Conservation (phyloP, 92 coral and sea anemone genomes). For the Ricordea florida region DNA sequence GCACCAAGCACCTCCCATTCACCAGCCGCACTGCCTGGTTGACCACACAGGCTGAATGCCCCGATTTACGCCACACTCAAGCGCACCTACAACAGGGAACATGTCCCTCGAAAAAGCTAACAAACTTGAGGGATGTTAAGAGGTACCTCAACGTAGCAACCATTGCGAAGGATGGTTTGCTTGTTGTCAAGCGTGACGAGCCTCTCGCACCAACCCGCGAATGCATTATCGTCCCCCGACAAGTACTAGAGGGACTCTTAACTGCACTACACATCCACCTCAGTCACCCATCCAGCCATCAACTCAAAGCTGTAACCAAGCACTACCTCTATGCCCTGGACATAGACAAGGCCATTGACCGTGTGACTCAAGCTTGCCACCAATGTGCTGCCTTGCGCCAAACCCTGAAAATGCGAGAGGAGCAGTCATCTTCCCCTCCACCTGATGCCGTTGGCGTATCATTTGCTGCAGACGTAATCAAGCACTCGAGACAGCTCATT, state of each 20-base stretch:
- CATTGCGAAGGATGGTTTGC: background rate
- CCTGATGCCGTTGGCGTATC: background rate
- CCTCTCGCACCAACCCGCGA: background rate
- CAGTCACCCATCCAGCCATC: conserved; percentile 12
- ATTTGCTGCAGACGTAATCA: background rate
- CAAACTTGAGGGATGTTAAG: background rate
- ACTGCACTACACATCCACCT: conserved; percentile 21
- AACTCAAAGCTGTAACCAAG: conserved; percentile 1
- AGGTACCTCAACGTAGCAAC: background rate
- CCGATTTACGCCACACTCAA: too few relatives aligned
- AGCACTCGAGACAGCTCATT: background rate
- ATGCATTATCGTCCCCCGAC: conserved; percentile 15
- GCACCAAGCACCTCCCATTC: conserved; percentile 34
- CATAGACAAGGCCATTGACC: background rate
- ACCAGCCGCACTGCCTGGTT: conserved; percentile 21
- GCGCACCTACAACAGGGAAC: background rate
- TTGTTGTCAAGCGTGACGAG: background rate
- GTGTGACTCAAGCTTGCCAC: background rate
- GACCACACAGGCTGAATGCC: background rate
- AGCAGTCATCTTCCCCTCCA: too few relatives aligned
- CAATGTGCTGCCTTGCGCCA: background rate
- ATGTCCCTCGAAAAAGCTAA: background rate
- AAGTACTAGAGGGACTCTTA: background rate
- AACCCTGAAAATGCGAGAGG: background rate
- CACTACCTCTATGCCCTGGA: background rate